Conservation (phyloP, 2,888 invertebrate genomes). For the Drosophila siamana region DNA sequence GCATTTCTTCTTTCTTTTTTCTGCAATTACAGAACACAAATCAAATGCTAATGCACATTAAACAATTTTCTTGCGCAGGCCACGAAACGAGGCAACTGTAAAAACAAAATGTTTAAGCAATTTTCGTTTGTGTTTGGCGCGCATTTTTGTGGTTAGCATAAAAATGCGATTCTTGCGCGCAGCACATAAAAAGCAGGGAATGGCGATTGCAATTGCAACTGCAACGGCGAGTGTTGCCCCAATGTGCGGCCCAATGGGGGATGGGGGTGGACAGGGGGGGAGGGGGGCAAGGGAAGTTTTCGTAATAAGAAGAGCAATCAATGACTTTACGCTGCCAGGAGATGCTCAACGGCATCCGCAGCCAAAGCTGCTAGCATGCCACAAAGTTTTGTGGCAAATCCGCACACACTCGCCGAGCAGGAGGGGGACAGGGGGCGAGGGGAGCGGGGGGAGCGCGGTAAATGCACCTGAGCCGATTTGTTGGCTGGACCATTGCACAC, state of each 20-base stretch:
- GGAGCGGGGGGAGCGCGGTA: conserved; percentile 6
- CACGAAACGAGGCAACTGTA: too few relatives aligned
- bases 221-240: not conserved
- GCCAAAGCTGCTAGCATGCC: conserved; percentile 6
- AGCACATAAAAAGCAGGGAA: not conserved
- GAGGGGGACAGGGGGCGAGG: not conserved
- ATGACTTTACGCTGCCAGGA: conserved; percentile 15
- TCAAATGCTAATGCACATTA: too few relatives aligned
- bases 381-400: conserved; percentile 39
- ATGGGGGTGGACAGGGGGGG: not conserved
- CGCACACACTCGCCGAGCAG: not conserved
- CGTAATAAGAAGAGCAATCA: conserved; percentile 49
- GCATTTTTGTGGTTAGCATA: too few relatives aligned
- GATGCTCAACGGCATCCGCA: conserved; percentile 6
- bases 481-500: conserved; percentile 25
- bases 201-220: not conserved
- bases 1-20: too few relatives aligned
- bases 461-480: conserved; percentile 46
- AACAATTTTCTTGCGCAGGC: too few relatives aligned
- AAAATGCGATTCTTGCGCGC: not conserved
- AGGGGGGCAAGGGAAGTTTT: conserved; percentile 20
- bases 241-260: not conserved
- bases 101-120: too few relatives aligned
- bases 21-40: too few relatives aligned
- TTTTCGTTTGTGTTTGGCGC: too few relatives aligned